Evolutionary conservation across 2,797 vertebrate genomes (phyloP), one percentile per base, ranked within the genome.

Genomic region (Lates japonicus): DNA sequence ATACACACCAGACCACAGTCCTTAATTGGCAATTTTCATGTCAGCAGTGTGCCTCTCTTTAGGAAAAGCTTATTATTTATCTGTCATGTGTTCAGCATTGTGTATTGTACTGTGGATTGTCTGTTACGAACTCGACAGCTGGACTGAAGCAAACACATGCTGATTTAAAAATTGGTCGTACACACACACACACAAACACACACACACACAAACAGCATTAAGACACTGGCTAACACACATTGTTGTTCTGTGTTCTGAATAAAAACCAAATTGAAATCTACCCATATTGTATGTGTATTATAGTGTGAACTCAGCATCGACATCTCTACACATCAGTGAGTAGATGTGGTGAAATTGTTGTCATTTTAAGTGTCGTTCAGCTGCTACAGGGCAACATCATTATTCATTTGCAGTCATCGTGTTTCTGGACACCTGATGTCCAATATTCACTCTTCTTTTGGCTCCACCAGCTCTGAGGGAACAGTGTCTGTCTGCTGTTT

Each of bases 1-100:
- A 52, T 57, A 51, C 54, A 48, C 54, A 17, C 52, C 20, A 22
- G 49, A 44, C 41, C 41, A 13, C 41, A 14, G 13, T 42, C 41
- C 41, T 42, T 42, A 42, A 13, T 42, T 42, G 83, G 81, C 83
- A 44, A 86, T 87, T 90, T 90, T 85, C 89, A 83, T 84, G 88
- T 77, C 78, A 84, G 83, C 80, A 78, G 88, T 75, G 71, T 77
- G 78, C 69, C 77, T 84, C 55, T 85, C 76, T 87, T 82, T 73
- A 76, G 79, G 80, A 90, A 86, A 65, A 52, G 68, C 68, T 84
- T 80, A 78, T 88, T 88, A 86, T 86, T 82, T 76, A 83, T 75
- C 82, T 69, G 79, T 90, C 88, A 76, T 62, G 61, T 71, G 39
- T 49, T 76, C 46, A 70, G 52, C 4, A 29, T 70, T 76, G 41